A percentile compares a stretch with the other conserved stretches of the same genome.
These are phyloP conservation scores for Castor canadensis DNA, from an alignment of 2,113 vertebrate genomes.

Conservation along the genomic window DNA sequence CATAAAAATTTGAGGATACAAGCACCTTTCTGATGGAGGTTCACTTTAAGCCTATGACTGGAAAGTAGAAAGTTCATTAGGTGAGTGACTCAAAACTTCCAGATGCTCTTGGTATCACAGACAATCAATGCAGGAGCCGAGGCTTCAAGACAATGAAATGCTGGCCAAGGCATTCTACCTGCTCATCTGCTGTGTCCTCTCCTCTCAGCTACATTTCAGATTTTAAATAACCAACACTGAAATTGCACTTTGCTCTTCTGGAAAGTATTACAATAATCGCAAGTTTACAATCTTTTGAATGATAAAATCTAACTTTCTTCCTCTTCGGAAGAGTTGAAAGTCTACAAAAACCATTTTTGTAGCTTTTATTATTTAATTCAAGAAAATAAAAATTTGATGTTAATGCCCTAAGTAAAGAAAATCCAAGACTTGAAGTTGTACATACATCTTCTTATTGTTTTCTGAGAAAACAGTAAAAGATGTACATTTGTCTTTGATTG, in stretches of 20 bases:
- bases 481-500: background rate
- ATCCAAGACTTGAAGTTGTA: background rate
- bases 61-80: background rate
- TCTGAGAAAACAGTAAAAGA: background rate
- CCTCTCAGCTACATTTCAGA: background rate
- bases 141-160: background rate
- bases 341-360: background rate
- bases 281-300: background rate
- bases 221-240: background rate
- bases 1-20: background rate
- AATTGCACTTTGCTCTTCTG: background rate
- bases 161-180: background rate
- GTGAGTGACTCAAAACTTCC: background rate
- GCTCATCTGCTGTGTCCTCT: background rate
- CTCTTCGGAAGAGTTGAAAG: constrained; percentile 12
- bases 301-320: constrained; percentile 30
- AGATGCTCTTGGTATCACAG: background rate
- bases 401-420: constrained; percentile 25
- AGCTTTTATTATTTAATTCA: constrained; percentile 20
- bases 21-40: background rate
- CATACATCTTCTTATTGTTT: background rate
- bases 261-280: background rate
- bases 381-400: constrained; percentile 36
- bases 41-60: background rate
- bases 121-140: background rate